phyloP scores from a whole-genome alignment of 2,888 invertebrate genomes.

The Rhamphomyia laevipes region DNA sequence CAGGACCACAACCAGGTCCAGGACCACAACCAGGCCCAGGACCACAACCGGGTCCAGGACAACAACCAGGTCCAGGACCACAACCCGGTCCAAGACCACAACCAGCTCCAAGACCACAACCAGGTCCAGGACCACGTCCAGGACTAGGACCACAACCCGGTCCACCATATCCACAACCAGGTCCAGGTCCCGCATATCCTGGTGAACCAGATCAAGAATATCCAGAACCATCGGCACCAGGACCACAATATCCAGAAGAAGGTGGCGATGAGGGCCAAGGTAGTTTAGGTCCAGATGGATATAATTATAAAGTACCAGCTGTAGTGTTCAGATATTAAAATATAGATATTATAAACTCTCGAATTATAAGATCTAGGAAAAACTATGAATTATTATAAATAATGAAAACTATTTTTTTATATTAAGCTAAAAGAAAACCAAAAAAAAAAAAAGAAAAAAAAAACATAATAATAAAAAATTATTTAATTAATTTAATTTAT shows the following conservation, averaged over 20 bases:
- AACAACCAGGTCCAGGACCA: slow-evolving; percentile 14
- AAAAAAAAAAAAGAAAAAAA: no score
- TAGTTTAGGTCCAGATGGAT: not conserved
- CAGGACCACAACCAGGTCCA: slow-evolving; percentile 7
- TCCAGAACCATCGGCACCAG: not conserved
- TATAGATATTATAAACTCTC: no score
- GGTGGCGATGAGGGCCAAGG: not conserved
- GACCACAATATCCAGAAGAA: not conserved
- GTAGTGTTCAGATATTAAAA: not conserved
- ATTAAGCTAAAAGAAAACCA: no score
- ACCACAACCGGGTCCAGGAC: slow-evolving; percentile 8
- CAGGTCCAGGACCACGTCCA: not conserved
- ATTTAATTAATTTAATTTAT: no score
- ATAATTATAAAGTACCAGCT: not conserved
- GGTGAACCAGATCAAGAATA: not conserved
- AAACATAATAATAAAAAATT: no score
- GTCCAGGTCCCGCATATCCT: not conserved
- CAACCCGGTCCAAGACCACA: slow-evolving; percentile 13
- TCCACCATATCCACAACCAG: slow-evolving; percentile 4
- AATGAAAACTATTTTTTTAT: no score
- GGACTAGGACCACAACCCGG: not conserved
- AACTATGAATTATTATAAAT: no score
- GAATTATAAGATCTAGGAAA: no score
- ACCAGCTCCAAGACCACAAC: not conserved
- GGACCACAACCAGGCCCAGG: not conserved